These are phyloP conservation scores for Conus canariensis DNA, from an alignment of 2,888 invertebrate species.

Conservation along the genomic window DNA sequence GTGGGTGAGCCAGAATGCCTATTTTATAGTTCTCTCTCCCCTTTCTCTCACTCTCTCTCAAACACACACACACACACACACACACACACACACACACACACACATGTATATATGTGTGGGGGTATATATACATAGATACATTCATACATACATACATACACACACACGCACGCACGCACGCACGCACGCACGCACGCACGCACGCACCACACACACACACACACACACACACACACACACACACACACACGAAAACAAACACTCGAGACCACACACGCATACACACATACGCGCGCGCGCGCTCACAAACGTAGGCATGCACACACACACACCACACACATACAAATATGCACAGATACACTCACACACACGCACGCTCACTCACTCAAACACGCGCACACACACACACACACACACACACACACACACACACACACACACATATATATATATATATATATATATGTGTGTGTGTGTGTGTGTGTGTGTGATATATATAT, in stretches of 20 bases:
- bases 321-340: neutral
- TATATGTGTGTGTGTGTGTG: too few species aligned
- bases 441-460: too few species aligned
- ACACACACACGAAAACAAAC: neutral
- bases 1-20: too few species aligned
- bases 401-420: neutral
- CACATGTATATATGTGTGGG: too few species aligned
- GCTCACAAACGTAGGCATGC: neutral
- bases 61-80: too few species aligned
- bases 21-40: too few species aligned
- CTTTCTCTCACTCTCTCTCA: too few species aligned
- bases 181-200: neutral
- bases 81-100: too few species aligned
- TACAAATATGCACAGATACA: neutral
- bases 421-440: conserved; percentile 1
- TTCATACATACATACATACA: too few species aligned
- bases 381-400: neutral
- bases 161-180: neutral
- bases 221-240: neutral
- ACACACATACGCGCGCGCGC: neutral
- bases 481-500: too few species aligned
- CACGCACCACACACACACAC: neutral
- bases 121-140: too few species aligned
- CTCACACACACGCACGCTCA: neutral
- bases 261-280: neutral